These are phyloP conservation scores for Panonychus citri DNA, from an alignment of 1,140 invertebrate genomes.

Conservation along the genomic window DNA sequence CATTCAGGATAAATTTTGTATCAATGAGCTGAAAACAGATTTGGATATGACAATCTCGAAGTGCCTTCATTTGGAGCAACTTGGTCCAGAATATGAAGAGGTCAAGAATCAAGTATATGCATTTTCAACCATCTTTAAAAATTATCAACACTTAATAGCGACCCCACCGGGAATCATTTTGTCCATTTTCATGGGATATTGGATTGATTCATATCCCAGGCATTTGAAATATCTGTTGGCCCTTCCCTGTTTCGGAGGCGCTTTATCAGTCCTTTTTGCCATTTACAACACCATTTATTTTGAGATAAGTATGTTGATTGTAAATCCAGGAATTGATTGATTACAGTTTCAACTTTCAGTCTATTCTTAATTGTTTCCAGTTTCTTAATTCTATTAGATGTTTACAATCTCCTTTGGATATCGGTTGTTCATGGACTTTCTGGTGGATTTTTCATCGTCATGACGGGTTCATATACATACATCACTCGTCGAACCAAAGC, in stretches of 20 bases:
- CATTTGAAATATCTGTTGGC: not conserved
- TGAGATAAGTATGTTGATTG: not conserved
- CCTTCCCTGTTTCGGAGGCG: not conserved
- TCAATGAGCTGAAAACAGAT: not conserved
- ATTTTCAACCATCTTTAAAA: not conserved
- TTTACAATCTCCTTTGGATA: not conserved
- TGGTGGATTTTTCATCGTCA: not conserved
- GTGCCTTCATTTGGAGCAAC: not conserved
- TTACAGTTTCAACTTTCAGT: too few species aligned
- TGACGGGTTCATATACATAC: not conserved
- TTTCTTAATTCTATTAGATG: not conserved
- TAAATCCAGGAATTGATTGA: too few species aligned
- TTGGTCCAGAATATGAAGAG: not conserved
- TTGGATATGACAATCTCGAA: too few species aligned
- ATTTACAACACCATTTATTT: not conserved
- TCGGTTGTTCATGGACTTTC: not conserved
- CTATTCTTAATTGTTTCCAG: too few species aligned
- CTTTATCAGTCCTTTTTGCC: not conserved
- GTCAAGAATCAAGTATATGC: not conserved
- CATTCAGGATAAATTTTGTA: conserved; percentile 8
- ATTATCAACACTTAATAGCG: not conserved
- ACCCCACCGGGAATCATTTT: conserved; percentile 2
- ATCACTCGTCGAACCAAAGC: not conserved
- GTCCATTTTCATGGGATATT: conserved; percentile 3
- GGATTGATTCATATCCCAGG: conserved; percentile 3